These are phyloP conservation scores for Drosophila kohkoa DNA, from an alignment of 1,140 invertebrate species.

Conservation along the genomic window DNA sequence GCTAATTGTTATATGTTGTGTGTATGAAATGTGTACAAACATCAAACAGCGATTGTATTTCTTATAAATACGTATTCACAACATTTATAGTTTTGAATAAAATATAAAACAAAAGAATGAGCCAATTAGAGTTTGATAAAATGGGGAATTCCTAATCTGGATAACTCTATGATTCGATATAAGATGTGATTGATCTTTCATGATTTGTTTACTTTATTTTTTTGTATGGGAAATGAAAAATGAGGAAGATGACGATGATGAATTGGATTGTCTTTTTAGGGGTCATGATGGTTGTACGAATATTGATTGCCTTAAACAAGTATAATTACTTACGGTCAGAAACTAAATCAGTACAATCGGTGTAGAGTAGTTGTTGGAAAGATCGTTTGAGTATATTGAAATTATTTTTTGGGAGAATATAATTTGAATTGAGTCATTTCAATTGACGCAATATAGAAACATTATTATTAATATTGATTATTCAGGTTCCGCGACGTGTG, in stretches of 20 bases:
- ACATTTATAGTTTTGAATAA: constrained; percentile 34
- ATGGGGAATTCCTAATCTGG: not conserved
- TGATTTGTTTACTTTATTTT: not conserved
- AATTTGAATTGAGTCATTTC: constrained; percentile 29
- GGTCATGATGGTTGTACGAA: constrained; percentile 22
- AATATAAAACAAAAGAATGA: constrained; percentile 12
- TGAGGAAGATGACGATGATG: not conserved
- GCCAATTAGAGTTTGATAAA: constrained; percentile 16
- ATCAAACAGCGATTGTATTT: constrained; percentile 39
- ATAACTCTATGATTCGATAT: too few relatives aligned
- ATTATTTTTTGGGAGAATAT: constrained; percentile 29
- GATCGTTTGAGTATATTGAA: constrained; percentile 14
- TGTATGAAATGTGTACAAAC: constrained; percentile 19
- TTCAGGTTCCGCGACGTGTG: constrained; percentile 62
- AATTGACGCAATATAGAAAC: constrained; percentile 3
- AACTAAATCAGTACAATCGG: constrained; percentile 64
- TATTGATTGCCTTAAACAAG: constrained; percentile 33
- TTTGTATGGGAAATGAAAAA: not conserved
- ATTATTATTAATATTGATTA: constrained; percentile 31
- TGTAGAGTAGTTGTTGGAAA: constrained; percentile 45
- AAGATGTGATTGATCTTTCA: not conserved
- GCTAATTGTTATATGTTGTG: constrained; percentile 19
- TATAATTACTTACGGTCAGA: constrained; percentile 73
- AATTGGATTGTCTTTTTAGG: not conserved
- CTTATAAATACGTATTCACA: constrained; percentile 24